These are phyloP conservation scores for Lucinisca nassula DNA, from an alignment of 2,888 invertebrate genomes.

Conservation along the genomic window DNA sequence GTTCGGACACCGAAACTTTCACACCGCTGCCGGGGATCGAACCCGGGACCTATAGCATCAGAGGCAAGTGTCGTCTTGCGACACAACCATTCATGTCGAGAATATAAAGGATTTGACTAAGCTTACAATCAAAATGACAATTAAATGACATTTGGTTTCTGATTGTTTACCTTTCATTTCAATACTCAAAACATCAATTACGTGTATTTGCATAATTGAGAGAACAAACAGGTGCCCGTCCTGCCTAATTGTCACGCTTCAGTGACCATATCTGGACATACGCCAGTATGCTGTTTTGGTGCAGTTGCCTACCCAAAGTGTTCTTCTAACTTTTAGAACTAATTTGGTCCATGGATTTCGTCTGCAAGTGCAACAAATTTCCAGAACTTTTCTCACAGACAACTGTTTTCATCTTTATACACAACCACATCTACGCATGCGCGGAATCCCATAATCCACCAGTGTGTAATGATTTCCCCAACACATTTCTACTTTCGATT, in stretches of 20 bases:
- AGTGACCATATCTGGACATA: neutral
- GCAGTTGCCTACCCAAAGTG: neutral
- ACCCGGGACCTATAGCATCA: too few species aligned
- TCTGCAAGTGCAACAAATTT: neutral
- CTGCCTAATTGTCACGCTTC: neutral
- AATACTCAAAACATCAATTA: conserved; percentile 20
- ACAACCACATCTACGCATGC: neutral
- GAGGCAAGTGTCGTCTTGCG: too few species aligned
- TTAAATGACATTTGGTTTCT: too few species aligned
- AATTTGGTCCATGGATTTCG: neutral
- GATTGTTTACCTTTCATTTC: neutral
- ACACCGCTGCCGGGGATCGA: too few species aligned
- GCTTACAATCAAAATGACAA: too few species aligned
- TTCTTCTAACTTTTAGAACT: neutral
- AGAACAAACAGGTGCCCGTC: conserved; percentile 63
- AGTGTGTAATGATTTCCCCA: neutral
- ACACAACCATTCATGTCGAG: too few species aligned
- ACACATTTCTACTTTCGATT: neutral
- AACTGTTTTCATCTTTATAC: conserved; percentile 13
- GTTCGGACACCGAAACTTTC: too few species aligned
- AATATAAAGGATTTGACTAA: too few species aligned
- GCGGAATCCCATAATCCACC: conserved; percentile 1
- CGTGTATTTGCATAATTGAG: conserved; percentile 67
- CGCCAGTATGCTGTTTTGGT: neutral
- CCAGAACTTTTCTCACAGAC: neutral